Evolutionary conservation across 2,888 invertebrate genomes (phyloP).

Genomic region (Tipula confusa): DNA sequence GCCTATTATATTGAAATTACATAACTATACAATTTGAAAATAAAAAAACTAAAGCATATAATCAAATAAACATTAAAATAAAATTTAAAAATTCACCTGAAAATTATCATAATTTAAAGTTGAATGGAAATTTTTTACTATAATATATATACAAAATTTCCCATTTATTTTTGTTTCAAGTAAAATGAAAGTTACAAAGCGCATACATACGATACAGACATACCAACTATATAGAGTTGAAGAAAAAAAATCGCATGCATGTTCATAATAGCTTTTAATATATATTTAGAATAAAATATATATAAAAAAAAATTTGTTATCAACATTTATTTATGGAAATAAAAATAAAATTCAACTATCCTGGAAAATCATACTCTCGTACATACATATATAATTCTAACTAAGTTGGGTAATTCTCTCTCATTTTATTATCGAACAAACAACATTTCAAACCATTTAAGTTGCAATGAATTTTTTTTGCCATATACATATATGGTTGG

Average conservation of each 20-base stretch:
- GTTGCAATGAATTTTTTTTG: not conserved
- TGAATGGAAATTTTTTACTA: not conserved
- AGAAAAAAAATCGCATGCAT: slow-evolving; percentile 8
- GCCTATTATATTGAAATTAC: not conserved
- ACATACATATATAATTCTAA: not conserved
- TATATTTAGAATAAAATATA: slow-evolving; percentile 15
- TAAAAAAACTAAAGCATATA: not conserved
- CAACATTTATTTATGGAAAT: not conserved
- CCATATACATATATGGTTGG: not conserved
- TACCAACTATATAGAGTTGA: too few relatives aligned
- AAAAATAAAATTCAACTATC: not conserved
- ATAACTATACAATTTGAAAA: not conserved
- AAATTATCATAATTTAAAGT: slow-evolving; percentile 25
- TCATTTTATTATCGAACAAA: slow-evolving; percentile 3
- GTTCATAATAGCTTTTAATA: slow-evolving; percentile 25
- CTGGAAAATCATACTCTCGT: slow-evolving; percentile 25
- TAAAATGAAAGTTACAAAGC: not conserved
- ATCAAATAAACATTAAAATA: slow-evolving; percentile 21
- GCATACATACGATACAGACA: not conserved
- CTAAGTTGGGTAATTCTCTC: not conserved
- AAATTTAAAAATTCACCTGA: not conserved
- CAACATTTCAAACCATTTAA: slow-evolving; percentile 25
- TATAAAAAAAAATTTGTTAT: not conserved
- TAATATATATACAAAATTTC: not conserved
- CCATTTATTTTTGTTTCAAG: slow-evolving; percentile 13